Conservation (phyloP, 2,888 invertebrate genomes). For the Parapristionchus giblindavisi region DNA sequence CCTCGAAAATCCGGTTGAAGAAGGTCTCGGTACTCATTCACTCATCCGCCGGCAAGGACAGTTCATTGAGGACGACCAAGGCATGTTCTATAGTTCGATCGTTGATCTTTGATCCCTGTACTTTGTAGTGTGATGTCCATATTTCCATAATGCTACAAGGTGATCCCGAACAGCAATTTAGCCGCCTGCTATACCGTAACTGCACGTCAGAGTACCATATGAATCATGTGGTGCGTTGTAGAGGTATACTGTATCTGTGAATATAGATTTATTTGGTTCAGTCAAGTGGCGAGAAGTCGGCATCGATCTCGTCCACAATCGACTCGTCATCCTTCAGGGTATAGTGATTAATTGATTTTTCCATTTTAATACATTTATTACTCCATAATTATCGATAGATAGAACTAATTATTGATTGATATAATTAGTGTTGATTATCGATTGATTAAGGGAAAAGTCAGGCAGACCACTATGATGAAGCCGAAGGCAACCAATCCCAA, state of each 20-base stretch:
- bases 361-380: neutral
- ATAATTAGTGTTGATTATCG: no score
- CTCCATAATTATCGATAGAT: neutral
- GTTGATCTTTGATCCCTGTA: neutral
- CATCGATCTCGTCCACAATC: slow-evolving; percentile 93
- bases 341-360: neutral
- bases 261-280: slow-evolving; percentile 61
- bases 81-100: slow-evolving; percentile 41
- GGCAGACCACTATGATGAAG: slow-evolving; percentile 99
- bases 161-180: slow-evolving; percentile 83
- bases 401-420: neutral
- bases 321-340: slow-evolving; percentile 95
- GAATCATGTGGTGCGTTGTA: slow-evolving; percentile 77
- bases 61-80: slow-evolving; percentile 71
- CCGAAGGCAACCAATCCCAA: slow-evolving; percentile 83
- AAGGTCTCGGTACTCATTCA: slow-evolving; percentile 85
- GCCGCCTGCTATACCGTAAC: slow-evolving; percentile 81
- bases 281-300: slow-evolving; percentile 81
- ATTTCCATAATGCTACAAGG: slow-evolving; percentile 74
- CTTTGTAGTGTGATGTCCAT: no score
- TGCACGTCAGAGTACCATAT: slow-evolving; percentile 61
- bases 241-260: slow-evolving; percentile 78
- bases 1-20: slow-evolving; percentile 92
- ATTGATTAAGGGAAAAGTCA: slow-evolving; percentile 90
- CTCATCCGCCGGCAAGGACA: slow-evolving; percentile 82